Evolutionary conservation across 2,113 vertebrate genomes (phyloP).

Genomic region (Microcebus griseorufus): DNA sequence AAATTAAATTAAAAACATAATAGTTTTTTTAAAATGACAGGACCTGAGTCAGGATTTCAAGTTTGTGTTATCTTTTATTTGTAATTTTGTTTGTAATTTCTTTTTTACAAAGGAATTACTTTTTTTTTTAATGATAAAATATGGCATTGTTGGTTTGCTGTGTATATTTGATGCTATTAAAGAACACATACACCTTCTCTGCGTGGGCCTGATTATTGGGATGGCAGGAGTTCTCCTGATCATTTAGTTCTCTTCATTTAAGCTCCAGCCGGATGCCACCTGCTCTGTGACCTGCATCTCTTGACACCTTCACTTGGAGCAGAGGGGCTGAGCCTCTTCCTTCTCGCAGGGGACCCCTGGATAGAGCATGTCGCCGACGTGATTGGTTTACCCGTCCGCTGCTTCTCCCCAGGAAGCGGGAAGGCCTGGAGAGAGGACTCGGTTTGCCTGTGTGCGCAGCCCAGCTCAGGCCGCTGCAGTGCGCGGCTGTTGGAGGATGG

Average conservation of each 20-base stretch:
- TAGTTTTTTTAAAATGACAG: constrained; percentile 25
- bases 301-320: not conserved
- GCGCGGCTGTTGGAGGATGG: not conserved
- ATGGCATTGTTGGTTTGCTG: not conserved
- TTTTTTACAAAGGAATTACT: constrained; percentile 16
- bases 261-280: not conserved
- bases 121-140: not conserved
- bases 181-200: not conserved
- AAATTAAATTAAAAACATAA: constrained; percentile 59
- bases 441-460: not conserved
- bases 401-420: not conserved
- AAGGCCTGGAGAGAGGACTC: not conserved
- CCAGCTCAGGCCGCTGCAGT: not conserved
- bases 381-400: not conserved
- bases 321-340: not conserved
- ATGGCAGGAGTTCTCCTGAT: not conserved
- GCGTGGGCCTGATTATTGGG: not conserved
- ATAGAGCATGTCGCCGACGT: not conserved
- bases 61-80: not conserved
- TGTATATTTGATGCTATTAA: constrained; percentile 3
- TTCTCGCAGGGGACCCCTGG: not conserved
- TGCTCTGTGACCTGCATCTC: not conserved
- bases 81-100: not conserved
- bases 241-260: not conserved
- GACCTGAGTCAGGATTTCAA: constrained; percentile 28